phyloP scores from a whole-genome alignment of 2,113 vertebrate genomes.

The Gavia stellata region DNA sequence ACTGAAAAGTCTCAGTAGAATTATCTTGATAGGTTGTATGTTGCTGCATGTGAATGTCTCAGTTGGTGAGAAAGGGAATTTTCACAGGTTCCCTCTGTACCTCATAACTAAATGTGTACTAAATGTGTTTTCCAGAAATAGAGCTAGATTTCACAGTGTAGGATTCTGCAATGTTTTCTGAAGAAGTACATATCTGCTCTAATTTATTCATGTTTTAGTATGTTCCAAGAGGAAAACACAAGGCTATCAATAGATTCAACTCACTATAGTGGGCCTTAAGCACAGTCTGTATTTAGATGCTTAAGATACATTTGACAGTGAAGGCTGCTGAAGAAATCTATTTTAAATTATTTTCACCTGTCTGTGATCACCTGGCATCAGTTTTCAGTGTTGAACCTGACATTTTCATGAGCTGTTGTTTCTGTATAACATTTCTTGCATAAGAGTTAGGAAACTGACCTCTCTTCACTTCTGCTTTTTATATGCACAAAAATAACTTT shows the following conservation, averaged over 20 bases:
- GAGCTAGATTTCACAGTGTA: neutral
- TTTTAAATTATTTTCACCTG: conserved; percentile 9
- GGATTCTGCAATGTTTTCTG: neutral
- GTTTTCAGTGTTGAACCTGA: conserved; percentile 26
- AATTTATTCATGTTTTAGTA: neutral
- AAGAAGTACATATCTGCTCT: neutral
- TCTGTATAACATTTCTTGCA: neutral
- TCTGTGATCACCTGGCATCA: neutral
- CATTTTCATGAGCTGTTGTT: conserved; percentile 30
- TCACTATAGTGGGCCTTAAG: neutral
- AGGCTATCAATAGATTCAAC: neutral
- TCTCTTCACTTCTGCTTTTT: neutral
- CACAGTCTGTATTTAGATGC: neutral
- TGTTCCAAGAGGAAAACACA: neutral
- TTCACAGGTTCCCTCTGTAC: conserved; percentile 18
- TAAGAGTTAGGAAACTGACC: neutral
- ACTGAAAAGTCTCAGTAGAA: neutral
- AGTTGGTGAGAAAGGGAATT: neutral
- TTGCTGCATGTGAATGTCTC: neutral
- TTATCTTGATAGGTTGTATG: neutral
- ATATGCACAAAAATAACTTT: neutral
- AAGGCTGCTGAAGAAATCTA: neutral
- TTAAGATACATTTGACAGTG: neutral
- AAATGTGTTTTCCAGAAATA: conserved; percentile 10
- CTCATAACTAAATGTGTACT: neutral